These are phyloP conservation scores for Nipponacmea schrenckii DNA, from an alignment of 2,888 invertebrate species.

Conservation along the genomic window DNA sequence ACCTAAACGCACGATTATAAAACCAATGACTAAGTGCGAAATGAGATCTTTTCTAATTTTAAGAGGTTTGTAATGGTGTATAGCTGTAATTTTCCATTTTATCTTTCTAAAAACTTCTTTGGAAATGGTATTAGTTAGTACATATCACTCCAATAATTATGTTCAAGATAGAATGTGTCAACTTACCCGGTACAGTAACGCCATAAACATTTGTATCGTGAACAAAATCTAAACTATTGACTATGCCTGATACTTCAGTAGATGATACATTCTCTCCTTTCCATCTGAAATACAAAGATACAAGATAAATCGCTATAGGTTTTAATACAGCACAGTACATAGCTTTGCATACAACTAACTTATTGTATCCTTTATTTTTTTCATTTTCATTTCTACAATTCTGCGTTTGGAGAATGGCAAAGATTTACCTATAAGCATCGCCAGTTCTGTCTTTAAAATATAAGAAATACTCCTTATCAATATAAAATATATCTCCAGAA, in stretches of 20 bases:
- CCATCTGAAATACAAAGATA: conserved; percentile 44
- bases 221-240: conserved; percentile 47
- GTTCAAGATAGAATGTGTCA: no score
- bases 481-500: not conserved
- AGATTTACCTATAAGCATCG: not conserved
- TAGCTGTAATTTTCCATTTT: not conserved
- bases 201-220: conserved; percentile 61
- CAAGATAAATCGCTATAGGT: not conserved
- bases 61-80: not conserved
- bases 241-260: conserved; percentile 56
- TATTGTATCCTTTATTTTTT: no score
- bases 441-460: conserved; percentile 7
- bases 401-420: not conserved
- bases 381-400: no score
- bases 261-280: conserved; percentile 65
- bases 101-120: no score
- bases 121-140: no score
- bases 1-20: no score
- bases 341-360: no score
- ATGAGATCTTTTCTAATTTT: conserved; percentile 25
- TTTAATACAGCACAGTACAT: no score
- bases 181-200: conserved; percentile 53
- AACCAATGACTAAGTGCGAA: not conserved
- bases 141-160: no score
- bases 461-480: not conserved